Conservation (phyloP, 2,113 vertebrate genomes). For the Crotalus viridis region DNA sequence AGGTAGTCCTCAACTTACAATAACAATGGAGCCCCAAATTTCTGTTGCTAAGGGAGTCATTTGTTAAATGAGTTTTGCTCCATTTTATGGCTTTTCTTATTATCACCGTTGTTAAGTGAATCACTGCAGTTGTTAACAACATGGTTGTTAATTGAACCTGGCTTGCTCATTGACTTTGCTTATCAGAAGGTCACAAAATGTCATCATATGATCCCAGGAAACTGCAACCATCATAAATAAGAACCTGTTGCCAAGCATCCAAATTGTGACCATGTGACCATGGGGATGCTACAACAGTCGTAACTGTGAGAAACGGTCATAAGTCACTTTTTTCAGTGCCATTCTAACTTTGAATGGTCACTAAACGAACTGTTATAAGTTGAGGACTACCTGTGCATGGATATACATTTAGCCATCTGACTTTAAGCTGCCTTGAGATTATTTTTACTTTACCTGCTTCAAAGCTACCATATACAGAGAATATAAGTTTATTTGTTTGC, state of each 20-base stretch:
- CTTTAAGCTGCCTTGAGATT: not conserved
- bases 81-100: not conserved
- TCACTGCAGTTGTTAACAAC: not conserved
- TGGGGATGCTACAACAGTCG: not conserved
- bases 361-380: not conserved
- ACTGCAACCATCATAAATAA: not conserved
- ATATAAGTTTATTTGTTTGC: not conserved
- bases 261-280: not conserved
- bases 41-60: not conserved
- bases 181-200: too few relatives aligned
- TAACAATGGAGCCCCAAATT: not conserved
- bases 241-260: not conserved
- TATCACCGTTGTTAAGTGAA: not conserved
- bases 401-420: not conserved
- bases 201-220: not conserved
- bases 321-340: not conserved
- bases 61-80: not conserved
- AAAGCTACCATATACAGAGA: not conserved
- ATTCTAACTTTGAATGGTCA: not conserved
- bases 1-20: not conserved
- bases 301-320: not conserved
- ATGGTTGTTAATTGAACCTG: not conserved
- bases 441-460: not conserved
- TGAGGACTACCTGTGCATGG: not conserved
- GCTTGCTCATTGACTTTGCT: not conserved